A percentile compares a stretch with the other conserved stretches of the same genome.
phyloP scores from a whole-genome alignment of 1,140 invertebrate species.

The Drosophila fuyamai region DNA sequence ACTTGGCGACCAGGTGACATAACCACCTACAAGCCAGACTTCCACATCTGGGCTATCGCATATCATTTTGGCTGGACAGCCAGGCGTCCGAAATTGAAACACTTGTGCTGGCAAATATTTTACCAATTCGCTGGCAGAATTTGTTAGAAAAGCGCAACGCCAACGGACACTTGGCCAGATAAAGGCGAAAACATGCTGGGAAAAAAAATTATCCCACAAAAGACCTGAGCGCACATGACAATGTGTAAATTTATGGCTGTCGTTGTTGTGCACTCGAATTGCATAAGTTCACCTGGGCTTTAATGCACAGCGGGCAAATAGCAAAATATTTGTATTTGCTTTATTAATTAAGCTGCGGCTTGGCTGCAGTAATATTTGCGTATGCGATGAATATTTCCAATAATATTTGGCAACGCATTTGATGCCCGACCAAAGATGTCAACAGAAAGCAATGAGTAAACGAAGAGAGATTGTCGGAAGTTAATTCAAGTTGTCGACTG shows the following conservation, averaged over 20 bases:
- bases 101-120: constrained; percentile 80
- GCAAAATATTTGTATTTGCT: constrained; percentile 79
- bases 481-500: background rate
- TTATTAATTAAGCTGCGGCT: constrained; percentile 72
- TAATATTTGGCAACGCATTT: constrained; percentile 73
- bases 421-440: constrained; percentile 36
- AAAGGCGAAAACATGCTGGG: constrained; percentile 48
- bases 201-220: constrained; percentile 51
- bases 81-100: constrained; percentile 47
- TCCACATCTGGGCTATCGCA: constrained; percentile 27
- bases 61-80: constrained; percentile 2
- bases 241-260: constrained; percentile 75
- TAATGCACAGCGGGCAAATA: constrained; percentile 67
- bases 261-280: constrained; percentile 56
- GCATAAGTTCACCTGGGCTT: constrained; percentile 67
- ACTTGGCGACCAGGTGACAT: constrained; percentile 27
- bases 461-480: background rate
- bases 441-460: constrained; percentile 24
- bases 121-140: constrained; percentile 63
- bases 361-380: constrained; percentile 52
- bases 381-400: constrained; percentile 41
- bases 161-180: constrained; percentile 35
- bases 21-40: constrained; percentile 20
- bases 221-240: constrained; percentile 61
- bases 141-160: constrained; percentile 71